Evolutionary conservation across 2,797 vertebrate genomes (phyloP), one percentile per base, ranked within the genome.

Genomic region (Semaprochilodus insignis): DNA sequence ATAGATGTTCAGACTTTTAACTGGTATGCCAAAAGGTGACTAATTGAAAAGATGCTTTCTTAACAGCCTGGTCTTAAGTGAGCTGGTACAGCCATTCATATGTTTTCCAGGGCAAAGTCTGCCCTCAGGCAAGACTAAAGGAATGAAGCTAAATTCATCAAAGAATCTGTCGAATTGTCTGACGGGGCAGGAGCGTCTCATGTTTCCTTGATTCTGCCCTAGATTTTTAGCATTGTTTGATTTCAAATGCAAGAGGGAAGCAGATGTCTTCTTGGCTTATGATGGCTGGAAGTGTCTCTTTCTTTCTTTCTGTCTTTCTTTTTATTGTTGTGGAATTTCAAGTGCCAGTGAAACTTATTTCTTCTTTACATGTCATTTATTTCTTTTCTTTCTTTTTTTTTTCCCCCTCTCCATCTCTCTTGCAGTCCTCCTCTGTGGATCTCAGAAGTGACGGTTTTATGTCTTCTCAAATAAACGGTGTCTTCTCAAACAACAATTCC

Each of bases 381-480:
- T 31, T 66, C 0, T n/a, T 14, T 40, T 34, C 19, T 65, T 34
- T 65, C 1, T 16, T 34, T 8, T 19, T 14, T 52, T 67, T 72
- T 74, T n/a, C n/a, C 65, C 72, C 60, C 3, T 71, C 17, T 31
- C 16, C 74, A 27, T 73, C 25, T 72, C 36, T 21, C 8, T 63
- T 23, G 14, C 55, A 85, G 83, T 54, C 72, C 55, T 81, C 81
- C 72, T 78, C 85, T 89, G 87, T 90, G 59, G 89, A 89, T 75
- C 83, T 87, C 65, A 78, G 83, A 78, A 88, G 84, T 78, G 91
- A 93, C 34, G 36, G 78, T 48, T 86, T 27, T 21, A 77, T 74
- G n/a, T 87, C 91, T 27, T 84, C 88, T 78, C 85, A 79, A 88
- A 95, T 93, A 54, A 93, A 94, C 44, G 90, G 89, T 79, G 87